These are phyloP conservation scores for Karalla daura DNA, from an alignment of 2,797 vertebrate species.

Conservation along the genomic window DNA sequence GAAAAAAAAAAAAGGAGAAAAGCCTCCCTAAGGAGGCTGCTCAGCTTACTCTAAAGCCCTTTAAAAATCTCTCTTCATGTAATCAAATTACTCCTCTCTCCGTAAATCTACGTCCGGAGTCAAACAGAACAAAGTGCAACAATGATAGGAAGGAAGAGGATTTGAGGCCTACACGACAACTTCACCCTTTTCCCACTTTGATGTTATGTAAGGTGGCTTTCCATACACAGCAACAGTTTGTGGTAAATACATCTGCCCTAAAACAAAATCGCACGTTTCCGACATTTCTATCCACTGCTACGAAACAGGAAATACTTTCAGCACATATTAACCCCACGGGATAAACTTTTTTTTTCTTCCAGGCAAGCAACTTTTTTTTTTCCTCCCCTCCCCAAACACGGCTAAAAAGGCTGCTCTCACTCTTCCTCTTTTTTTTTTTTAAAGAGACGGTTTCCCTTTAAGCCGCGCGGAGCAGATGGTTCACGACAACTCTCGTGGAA, in stretches of 20 bases:
- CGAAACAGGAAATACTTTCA: conserved; percentile 80
- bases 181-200: conserved; percentile 43
- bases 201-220: conserved; percentile 53
- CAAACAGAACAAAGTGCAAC: conserved; percentile 53
- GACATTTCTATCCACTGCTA: conserved; percentile 61
- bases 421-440: conserved; percentile 69
- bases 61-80: conserved; percentile 35
- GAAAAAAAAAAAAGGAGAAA: no score
- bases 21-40: conserved; percentile 33
- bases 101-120: conserved; percentile 22
- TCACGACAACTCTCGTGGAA: conserved; percentile 80
- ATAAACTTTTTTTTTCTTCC: conserved; percentile 70
- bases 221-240: conserved; percentile 23
- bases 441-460: conserved; percentile 85
- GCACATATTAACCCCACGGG: conserved; percentile 61
- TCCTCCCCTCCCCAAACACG: conserved; percentile 68
- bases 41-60: conserved; percentile 21
- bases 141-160: conserved; percentile 37
- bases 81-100: conserved; percentile 36
- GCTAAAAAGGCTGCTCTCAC: conserved; percentile 61
- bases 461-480: conserved; percentile 78
- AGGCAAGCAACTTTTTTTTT: conserved; percentile 71
- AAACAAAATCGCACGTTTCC: conserved; percentile 35
- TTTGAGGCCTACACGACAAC: conserved; percentile 46
- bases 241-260: conserved; percentile 42